Evolutionary conservation across 2,888 invertebrate genomes (phyloP).

Genomic region (Scrobipalpa costella): DNA sequence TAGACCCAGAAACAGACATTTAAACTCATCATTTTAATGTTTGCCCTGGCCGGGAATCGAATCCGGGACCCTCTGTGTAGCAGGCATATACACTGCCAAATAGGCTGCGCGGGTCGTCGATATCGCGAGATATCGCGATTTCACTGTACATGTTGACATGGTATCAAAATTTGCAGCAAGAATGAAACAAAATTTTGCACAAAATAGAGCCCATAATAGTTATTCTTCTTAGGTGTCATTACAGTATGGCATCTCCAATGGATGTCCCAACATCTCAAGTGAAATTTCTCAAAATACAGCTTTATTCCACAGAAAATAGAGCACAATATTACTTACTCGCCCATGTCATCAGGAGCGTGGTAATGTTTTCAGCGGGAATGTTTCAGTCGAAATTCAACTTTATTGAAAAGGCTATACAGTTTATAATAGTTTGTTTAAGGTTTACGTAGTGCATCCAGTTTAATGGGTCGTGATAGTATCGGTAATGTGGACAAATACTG

Average conservation of each 20-base stretch:
- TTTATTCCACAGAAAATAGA: neutral
- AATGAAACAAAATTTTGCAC: too few species aligned
- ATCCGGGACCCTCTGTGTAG: too few species aligned
- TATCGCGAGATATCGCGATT: too few species aligned
- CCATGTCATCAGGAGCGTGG: neutral
- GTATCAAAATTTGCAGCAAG: too few species aligned
- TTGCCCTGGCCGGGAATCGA: too few species aligned
- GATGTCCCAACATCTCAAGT: neutral
- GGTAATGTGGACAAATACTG: conserved; percentile 4
- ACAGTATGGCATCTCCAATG: neutral
- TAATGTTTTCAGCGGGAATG: neutral
- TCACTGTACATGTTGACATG: too few species aligned
- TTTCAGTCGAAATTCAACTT: neutral
- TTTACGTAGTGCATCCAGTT: neutral
- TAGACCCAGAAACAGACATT: too few species aligned
- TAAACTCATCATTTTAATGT: too few species aligned
- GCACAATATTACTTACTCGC: neutral
- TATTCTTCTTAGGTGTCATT: neutral
- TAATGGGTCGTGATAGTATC: conserved; percentile 8
- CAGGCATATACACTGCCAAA: too few species aligned
- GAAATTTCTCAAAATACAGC: neutral
- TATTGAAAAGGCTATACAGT: neutral
- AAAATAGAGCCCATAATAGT: too few species aligned
- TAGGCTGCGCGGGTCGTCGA: too few species aligned
- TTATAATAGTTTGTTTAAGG: neutral